These are phyloP conservation scores for Azorinus chamasolen DNA, from an alignment of 2,888 invertebrate species.

Conservation along the genomic window DNA sequence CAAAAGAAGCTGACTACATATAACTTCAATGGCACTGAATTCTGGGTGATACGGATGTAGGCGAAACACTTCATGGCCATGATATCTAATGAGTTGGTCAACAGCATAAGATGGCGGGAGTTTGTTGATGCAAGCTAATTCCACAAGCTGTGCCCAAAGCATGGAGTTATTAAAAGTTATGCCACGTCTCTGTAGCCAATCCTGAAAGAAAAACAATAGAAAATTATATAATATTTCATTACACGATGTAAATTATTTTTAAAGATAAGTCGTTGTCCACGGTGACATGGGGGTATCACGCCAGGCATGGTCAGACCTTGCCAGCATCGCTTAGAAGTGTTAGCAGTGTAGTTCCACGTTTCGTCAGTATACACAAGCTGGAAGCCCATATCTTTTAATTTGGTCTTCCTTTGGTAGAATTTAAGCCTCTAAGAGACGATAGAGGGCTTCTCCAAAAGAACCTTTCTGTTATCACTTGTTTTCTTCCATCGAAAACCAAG, in stretches of 20 bases:
- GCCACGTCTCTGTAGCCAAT: slow-evolving; percentile 5
- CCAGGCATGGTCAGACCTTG: no score
- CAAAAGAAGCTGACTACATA: slow-evolving; percentile 23
- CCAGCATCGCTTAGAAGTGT: no score
- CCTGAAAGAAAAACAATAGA: slow-evolving; percentile 15
- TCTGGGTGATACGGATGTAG: slow-evolving; percentile 35
- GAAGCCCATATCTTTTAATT: slow-evolving; percentile 15
- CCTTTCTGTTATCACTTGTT: slow-evolving; percentile 18
- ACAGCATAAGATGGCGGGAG: no score
- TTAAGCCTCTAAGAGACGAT: slow-evolving; percentile 8
- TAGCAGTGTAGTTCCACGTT: slow-evolving; percentile 36
- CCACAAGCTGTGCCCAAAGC: slow-evolving; percentile 15
- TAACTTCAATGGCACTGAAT: slow-evolving; percentile 33
- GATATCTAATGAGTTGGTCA: no score
- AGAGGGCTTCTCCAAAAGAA: no score
- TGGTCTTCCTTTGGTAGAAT: slow-evolving; percentile 25
- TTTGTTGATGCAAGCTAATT: slow-evolving; percentile 14
- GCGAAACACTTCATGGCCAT: no score
- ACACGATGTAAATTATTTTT: neutral
- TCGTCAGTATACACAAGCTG: slow-evolving; percentile 37
- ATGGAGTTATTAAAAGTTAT: no score
- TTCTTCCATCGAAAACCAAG: slow-evolving; percentile 25
- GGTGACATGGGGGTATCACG: slow-evolving; percentile 1
- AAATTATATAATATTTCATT: neutral
- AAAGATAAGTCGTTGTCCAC: slow-evolving; percentile 34